Conservation (phyloP, 2,113 vertebrate species). For the Microcebus tavaratra region DNA sequence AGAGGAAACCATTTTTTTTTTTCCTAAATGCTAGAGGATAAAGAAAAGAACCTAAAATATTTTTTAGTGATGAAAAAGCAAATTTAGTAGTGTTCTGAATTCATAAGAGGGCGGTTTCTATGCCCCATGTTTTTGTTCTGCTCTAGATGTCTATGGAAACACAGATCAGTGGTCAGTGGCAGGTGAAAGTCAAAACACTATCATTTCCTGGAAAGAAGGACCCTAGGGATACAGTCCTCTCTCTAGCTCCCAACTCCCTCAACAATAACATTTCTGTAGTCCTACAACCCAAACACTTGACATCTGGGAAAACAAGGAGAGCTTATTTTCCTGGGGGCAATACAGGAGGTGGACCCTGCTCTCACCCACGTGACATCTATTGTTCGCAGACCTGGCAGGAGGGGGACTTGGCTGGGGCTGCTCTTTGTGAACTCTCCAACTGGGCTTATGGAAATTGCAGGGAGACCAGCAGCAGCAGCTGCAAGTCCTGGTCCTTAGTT, state of each 20-base stretch:
- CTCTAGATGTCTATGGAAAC: constrained; percentile 14
- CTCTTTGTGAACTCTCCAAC: neutral
- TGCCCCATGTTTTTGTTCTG: neutral
- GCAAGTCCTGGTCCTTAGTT: no score
- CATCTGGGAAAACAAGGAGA: constrained; percentile 58
- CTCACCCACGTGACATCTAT: neutral
- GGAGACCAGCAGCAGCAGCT: neutral
- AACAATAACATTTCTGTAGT: neutral
- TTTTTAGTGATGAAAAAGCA: neutral
- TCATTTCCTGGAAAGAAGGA: constrained; percentile 45
- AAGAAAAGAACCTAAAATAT: neutral
- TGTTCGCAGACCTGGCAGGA: constrained; percentile 16
- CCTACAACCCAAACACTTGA: neutral
- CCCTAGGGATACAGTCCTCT: neutral
- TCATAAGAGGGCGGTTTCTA: neutral
- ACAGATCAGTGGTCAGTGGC: neutral
- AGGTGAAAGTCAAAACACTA: constrained; percentile 14
- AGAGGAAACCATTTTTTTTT: neutral
- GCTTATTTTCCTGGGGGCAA: neutral
- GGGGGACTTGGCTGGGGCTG: neutral
- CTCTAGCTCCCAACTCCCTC: neutral
- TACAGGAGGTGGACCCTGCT: neutral
- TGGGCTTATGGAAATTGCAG: neutral
- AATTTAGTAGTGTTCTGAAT: neutral
- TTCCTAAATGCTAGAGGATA: neutral